Base-by-base conservation (phyloP, 2,113 vertebrate species). In the Spilogale gracilis region DNA sequence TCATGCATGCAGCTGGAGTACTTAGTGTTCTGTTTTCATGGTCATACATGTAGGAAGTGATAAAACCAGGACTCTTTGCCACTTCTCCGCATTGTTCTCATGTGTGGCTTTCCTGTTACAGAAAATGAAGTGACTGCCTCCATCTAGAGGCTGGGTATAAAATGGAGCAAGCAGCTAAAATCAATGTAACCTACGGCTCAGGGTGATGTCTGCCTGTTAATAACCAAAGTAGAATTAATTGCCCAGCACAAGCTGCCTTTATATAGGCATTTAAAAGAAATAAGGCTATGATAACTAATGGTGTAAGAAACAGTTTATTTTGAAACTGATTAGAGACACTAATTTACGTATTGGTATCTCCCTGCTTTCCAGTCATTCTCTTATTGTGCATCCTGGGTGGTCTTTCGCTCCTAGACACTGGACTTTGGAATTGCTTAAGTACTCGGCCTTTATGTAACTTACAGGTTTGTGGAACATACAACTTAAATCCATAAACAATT, bases 371-470 rank as follows among this genome's bases (percentile, higher is more conserved):
- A 21, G 1, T 61, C 11, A 21, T 94, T 60, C 2, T 12, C 50
- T 21, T 82, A 0, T 30, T 67, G 23, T 78, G 38, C 27, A 38
- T 43, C 54, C 20, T 60, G 9, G 17, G 58, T 71, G 48, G 9
- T 45, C 18, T 23, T 76, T 69, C 27, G 2, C 2, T 54, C 16
- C 7, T 30, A 48, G 50, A 61, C 4, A 69, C n/a, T 38, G 23
- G 13, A 58, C 73, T 79, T 95, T 21, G 82, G 43, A 89, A 18
- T 76, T 82, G 32, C 89, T 94, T 95, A 23, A 25, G 52, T 81
- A 81, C 38, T 30, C 7, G 78, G 18, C 6, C 52, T 93, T 65
- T 65, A 81, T 45, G 10, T 95, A n/a, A 82, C 5, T 60, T 91
- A 27, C 0, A 88, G n/a, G 83, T 45, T 73, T 78, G 0, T n/a